A percentile compares a stretch with the other conserved stretches of the same genome.
Conservation (phyloP, 2,113 vertebrate species). For the Tetrax tetrax region DNA sequence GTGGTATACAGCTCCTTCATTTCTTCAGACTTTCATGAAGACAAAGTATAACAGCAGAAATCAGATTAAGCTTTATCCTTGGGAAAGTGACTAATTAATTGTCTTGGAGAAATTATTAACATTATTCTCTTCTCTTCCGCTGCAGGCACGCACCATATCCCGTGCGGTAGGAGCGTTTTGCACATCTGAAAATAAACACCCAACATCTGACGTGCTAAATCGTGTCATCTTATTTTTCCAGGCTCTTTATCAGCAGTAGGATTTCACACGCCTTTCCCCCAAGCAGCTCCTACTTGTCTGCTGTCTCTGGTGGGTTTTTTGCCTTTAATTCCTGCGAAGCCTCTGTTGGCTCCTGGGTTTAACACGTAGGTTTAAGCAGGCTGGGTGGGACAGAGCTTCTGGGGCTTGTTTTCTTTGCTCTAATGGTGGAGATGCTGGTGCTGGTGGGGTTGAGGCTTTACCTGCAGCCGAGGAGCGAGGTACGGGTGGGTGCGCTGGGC, state of each 20-base stretch:
- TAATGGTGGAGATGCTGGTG: background rate
- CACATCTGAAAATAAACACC: background rate
- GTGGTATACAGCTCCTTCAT: background rate
- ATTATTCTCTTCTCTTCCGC: background rate
- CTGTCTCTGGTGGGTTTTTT: background rate
- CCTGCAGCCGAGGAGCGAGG: background rate
- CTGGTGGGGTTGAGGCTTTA: background rate
- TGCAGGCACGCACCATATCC: background rate
- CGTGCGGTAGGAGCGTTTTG: background rate
- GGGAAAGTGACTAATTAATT: constrained; percentile 16
- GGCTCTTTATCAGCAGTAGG: background rate
- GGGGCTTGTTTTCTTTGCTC: background rate
- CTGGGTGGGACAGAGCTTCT: background rate
- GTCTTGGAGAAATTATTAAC: background rate
- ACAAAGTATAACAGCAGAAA: constrained; percentile 8
- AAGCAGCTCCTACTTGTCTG: background rate
- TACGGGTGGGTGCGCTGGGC: background rate
- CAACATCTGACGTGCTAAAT: background rate
- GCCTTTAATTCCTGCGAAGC: background rate
- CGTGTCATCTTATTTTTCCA: accelerated
- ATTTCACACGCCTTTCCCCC: background rate
- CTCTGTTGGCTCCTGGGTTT: background rate
- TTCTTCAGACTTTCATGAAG: constrained; percentile 33
- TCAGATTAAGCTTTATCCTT: constrained; percentile 10
- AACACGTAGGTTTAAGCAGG: accelerated